Conservation (phyloP, 1,140 invertebrate genomes). For the Tenebrio molitor region DNA sequence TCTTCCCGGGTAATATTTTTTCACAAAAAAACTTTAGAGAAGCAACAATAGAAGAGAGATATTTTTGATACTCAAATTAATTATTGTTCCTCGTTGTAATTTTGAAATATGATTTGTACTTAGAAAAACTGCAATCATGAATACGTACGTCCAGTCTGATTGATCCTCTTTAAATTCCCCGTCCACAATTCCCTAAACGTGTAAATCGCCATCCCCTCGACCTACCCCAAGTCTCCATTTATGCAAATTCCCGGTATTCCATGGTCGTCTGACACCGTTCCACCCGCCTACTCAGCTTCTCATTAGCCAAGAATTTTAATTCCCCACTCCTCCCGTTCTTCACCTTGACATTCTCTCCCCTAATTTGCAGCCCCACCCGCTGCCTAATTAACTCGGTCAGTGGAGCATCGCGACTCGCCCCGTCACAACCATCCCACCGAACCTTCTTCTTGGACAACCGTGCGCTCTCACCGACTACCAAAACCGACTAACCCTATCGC, state of each 20-base stretch:
- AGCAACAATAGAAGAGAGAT: too few relatives aligned
- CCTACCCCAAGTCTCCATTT: slow-evolving; percentile 23
- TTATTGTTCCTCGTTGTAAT: too few relatives aligned
- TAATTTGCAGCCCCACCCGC: slow-evolving; percentile 19
- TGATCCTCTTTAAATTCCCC: too few relatives aligned
- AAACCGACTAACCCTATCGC: too few relatives aligned
- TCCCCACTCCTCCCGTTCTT: slow-evolving; percentile 31
- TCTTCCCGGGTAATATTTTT: too few relatives aligned
- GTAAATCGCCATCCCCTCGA: not conserved
- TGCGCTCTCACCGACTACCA: too few relatives aligned
- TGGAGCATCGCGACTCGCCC: slow-evolving; percentile 16
- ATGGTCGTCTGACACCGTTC: slow-evolving; percentile 1
- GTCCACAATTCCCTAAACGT: not conserved
- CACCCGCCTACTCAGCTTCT: slow-evolving; percentile 20
- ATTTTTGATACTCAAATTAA: too few relatives aligned
- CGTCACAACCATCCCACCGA: not conserved
- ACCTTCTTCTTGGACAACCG: too few relatives aligned
- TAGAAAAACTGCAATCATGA: too few relatives aligned
- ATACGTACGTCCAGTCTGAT: too few relatives aligned
- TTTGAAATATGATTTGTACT: too few relatives aligned
- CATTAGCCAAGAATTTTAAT: slow-evolving; percentile 41
- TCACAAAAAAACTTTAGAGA: too few relatives aligned
- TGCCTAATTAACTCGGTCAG: slow-evolving; percentile 43
- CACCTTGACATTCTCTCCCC: slow-evolving; percentile 41
- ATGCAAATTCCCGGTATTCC: slow-evolving; percentile 23